phyloP scores from a whole-genome alignment of 2,888 invertebrate species.

The Apotomis turbidana region DNA sequence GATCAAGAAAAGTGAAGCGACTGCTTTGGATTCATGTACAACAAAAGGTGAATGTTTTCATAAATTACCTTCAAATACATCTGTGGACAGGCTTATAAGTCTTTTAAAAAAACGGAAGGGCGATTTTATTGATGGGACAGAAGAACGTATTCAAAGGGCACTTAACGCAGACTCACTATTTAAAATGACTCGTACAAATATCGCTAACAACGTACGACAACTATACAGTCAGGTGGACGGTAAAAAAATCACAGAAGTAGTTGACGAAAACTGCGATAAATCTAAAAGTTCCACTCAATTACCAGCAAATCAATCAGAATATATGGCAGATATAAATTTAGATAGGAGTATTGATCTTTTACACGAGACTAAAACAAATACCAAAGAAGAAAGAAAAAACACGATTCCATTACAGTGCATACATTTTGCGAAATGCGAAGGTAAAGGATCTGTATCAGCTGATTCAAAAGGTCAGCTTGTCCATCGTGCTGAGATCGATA shows the following conservation, averaged over 20 bases:
- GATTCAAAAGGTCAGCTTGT: neutral
- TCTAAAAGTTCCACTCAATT: constrained; percentile 39
- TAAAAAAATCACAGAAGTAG: constrained; percentile 7
- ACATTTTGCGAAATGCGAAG: constrained; percentile 50
- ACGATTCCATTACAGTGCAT: constrained; percentile 50
- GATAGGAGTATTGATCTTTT: constrained; percentile 64
- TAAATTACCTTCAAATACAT: constrained; percentile 69
- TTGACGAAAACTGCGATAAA: neutral
- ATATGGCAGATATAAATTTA: constrained; percentile 66
- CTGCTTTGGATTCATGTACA: constrained; percentile 49
- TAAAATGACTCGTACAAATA: constrained; percentile 11
- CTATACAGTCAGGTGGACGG: constrained; percentile 13
- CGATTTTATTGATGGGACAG: constrained; percentile 46
- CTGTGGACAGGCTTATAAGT: constrained; percentile 67
- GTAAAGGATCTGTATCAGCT: constrained; percentile 45
- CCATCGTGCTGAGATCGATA: neutral
- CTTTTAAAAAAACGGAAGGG: constrained; percentile 60
- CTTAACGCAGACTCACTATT: constrained; percentile 34
- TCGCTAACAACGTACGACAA: neutral
- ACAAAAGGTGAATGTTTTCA: constrained; percentile 66
- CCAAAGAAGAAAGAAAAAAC: constrained; percentile 34
- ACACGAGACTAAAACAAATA: constrained; percentile 52
- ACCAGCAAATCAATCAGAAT: constrained; percentile 62
- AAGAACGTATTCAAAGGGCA: constrained; percentile 38
- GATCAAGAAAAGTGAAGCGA: constrained; percentile 42